Base-by-base conservation (phyloP, 2,113 vertebrate species). In the Gobiocypris rarus region DNA sequence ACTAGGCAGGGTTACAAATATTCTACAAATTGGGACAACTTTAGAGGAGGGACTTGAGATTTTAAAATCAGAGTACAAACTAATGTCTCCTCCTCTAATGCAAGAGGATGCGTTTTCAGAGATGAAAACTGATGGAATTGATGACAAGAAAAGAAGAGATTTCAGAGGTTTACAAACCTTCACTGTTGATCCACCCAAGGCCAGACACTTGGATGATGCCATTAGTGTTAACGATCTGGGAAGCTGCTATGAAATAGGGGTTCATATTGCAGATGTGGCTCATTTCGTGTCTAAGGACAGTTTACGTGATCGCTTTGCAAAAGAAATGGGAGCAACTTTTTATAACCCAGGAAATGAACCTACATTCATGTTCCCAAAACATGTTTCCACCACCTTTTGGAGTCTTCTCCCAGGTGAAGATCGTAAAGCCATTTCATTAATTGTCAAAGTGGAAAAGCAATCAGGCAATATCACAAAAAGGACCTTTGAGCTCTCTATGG, bases 241-340 rank as follows among this genome's bases (percentile, higher is more conserved):
- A 22, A 19, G 15, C 5, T 31, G 52, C 15, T 98, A 94, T 9
- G 94, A 97, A 90, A 89, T 98, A 75, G 96, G 95, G 14, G 88
- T 98, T 89, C 97, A 98, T 89, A 96, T 97, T 24, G 84, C 96
- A 3, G 97, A 97, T 6, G 93, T 97, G 81, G 95, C 96, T 28
- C 93, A 92, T 34, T 56, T 92, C 50, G 79, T 98, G 85, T 87
- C 84, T 71, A 92, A 89, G 90, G 94, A 87, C 22, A 84, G 93
- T 31, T 41, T 83, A 3, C 84, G 96, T 76, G 97, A 97, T 54
- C 2, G 54, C 15, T 87, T 93, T 80, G 95, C 96, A 14, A 92
- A 91, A 87, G 50, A 90, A 7, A 91, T 81, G 3, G 96, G 96
- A 0, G 11, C 84, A 2, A 92, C 93, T 3, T 95, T 94, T 89